Conservation (phyloP, 2,113 vertebrate genomes). For the Eretmochelys imbricata region DNA sequence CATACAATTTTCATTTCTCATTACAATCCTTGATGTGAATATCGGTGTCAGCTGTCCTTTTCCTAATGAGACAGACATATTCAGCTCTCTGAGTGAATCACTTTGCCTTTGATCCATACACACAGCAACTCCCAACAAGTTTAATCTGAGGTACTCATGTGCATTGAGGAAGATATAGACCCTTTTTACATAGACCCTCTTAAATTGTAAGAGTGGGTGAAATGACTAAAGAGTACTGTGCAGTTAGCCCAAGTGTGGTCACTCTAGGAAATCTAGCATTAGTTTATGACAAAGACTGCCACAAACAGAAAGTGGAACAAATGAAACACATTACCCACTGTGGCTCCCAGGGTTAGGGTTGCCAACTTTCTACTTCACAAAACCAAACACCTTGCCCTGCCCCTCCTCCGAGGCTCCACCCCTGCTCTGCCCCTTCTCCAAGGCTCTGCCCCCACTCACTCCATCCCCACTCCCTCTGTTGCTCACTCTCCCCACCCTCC, state of each 20-base stretch:
- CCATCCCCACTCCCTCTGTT: no score
- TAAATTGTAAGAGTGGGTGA: neutral
- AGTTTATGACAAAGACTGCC: neutral
- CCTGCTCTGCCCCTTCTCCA: no score
- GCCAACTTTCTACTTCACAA: no score
- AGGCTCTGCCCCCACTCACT: no score
- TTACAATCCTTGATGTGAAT: slow-evolving; percentile 1
- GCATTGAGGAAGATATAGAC: neutral
- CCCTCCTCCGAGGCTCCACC: no score
- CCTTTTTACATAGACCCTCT: neutral
- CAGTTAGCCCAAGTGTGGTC: neutral
- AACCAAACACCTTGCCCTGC: no score
- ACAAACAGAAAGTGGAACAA: neutral
- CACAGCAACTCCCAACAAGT: neutral
- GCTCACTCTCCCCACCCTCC: no score
- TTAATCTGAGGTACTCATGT: neutral
- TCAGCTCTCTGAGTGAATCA: slow-evolving; percentile 36
- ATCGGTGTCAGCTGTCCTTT: slow-evolving; percentile 4
- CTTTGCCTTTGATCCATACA: slow-evolving; percentile 12
- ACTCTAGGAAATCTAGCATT: neutral
- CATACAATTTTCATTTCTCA: slow-evolving; percentile 25
- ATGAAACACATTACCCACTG: neutral
- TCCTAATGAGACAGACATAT: neutral
- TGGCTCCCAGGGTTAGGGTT: neutral
- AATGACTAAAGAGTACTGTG: neutral